Base-by-base conservation (phyloP, 2,888 invertebrate species). In the Argynnis bischoffii region DNA sequence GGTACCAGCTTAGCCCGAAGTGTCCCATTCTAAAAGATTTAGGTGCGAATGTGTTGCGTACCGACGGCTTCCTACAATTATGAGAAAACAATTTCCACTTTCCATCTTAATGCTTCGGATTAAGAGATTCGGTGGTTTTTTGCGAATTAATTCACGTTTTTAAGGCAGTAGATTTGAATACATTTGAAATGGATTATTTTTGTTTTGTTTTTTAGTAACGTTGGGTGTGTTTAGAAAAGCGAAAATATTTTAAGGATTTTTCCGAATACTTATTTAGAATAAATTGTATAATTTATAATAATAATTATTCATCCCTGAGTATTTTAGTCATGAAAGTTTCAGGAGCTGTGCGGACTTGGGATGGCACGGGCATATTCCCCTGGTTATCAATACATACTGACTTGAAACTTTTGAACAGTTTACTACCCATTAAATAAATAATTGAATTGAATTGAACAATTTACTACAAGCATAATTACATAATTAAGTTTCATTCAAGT, bases 61-160 rank as follows among this genome's bases (percentile, higher is more conserved):
- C 79, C 82, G 79, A 78, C 78, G 80, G 79, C 80, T 81, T 82
- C 82, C 82, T 83, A 87, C 91, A 92, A 93, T 92, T 91, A 92
- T 92, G 92, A 92, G 92, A 90, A 92, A 92, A 92, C 92, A 92
- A 92, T 92, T 92, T 91, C 85, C 86, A 82, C 84, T 84, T 83
- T 88, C 87, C 90, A 87, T 90, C 88, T 89, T 88, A 90, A 90
- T 87, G 85, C 85, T 78, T 73, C 69, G 87, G 89, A 90, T 92
- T 91, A 90, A 79, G 83, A 81, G 83, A 81, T 82, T 81, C 75
- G 76, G 72, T 66, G 69, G 56, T 70, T 75, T 77, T 76, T 75
- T 75, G 65, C 53, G 72, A 69, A 75, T 76, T 77, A 77, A 78
- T 76, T 71, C 66, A 63, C 55, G 63, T 73, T 75, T 72, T 67